Conservation (phyloP, 2,797 vertebrate genomes). For the Danio choprae region DNA sequence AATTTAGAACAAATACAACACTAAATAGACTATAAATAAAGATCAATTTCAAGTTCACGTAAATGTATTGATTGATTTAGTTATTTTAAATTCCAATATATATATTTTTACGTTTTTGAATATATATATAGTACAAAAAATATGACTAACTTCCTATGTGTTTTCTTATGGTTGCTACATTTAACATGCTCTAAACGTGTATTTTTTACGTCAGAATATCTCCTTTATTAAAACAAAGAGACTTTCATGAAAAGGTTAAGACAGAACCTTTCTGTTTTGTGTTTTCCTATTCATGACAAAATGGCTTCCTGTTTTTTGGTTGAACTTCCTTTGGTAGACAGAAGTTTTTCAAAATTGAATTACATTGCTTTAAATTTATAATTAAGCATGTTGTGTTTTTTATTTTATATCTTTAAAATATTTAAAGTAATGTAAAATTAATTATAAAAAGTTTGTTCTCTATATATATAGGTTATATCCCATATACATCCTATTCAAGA, state of each 20-base stretch:
- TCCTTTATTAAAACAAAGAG: not conserved
- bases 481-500: no score
- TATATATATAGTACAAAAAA: not conserved
- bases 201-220: not conserved
- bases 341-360: not conserved
- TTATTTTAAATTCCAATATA: not conserved
- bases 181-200: not conserved
- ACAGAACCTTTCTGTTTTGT: not conserved
- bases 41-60: no score
- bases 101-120: no score
- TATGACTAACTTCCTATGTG: not conserved
- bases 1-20: not conserved
- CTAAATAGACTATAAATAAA: not conserved
- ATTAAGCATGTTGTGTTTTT: not conserved
- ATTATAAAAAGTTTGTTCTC: no score
- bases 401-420: no score
- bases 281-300: constrained; percentile 3
- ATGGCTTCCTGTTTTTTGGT: not conserved
- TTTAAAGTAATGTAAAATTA: no score
- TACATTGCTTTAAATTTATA: not conserved
- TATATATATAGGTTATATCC: no score
- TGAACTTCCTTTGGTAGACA: not conserved
- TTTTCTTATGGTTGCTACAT: not conserved
- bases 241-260: not conserved
- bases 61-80: no score